A percentile compares a stretch with the other conserved stretches of the same genome.
Conservation (phyloP, 2,113 vertebrate species). For the Calidris pygmaea region DNA sequence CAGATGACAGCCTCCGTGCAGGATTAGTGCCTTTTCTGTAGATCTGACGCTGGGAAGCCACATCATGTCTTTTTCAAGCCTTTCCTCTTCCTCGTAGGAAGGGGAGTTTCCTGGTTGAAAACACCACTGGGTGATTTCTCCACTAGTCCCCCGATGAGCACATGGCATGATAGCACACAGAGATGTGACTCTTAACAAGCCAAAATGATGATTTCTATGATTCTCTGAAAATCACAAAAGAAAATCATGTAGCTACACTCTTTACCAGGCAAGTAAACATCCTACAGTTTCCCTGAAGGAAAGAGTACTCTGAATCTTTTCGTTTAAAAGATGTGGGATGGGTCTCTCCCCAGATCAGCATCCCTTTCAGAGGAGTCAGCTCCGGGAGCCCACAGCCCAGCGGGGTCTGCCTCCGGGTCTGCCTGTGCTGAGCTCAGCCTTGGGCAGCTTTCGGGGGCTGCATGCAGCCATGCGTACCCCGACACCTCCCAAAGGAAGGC, state of each 20-base stretch:
- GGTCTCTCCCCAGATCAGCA: neutral
- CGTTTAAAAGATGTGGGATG: neutral
- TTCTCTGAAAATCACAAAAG: neutral
- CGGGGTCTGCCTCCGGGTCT: neutral
- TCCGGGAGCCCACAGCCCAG: neutral
- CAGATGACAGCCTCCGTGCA: neutral
- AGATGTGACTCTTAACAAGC: neutral
- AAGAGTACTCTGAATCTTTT: neutral
- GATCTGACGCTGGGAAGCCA: neutral
- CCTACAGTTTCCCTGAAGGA: neutral
- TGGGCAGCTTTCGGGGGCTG: slow-evolving; percentile 70
- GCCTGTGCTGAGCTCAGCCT: neutral
- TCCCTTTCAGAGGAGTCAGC: neutral
- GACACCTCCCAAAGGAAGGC: slow-evolving; percentile 68
- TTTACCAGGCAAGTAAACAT: neutral
- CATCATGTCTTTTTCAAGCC: neutral
- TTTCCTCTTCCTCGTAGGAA: neutral
- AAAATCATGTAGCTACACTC: neutral
- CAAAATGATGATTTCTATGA: neutral
- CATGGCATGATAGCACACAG: fast-evolving
- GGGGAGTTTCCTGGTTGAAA: neutral
- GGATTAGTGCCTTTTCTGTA: neutral
- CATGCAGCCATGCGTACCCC: neutral
- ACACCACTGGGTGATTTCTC: fast-evolving
- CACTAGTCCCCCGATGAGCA: neutral